Conservation (phyloP, 2,888 invertebrate species). For the Drosophila birchii region DNA sequence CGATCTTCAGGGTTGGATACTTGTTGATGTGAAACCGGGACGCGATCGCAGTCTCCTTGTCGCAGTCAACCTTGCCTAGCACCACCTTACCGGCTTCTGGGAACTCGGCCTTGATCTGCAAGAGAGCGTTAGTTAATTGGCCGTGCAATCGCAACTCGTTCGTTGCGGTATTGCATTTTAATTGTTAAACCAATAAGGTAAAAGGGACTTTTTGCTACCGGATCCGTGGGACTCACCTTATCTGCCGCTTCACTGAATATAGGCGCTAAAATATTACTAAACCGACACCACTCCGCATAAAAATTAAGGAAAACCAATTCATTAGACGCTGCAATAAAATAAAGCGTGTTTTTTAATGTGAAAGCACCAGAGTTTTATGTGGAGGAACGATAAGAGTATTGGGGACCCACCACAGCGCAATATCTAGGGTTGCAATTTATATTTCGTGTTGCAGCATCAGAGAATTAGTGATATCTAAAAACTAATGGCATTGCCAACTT, state of each 20-base stretch:
- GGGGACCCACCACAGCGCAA: constrained; percentile 1
- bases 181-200: constrained; percentile 2
- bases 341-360: constrained; percentile 25
- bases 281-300: constrained; percentile 99
- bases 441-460: constrained; percentile 7
- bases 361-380: constrained; percentile 11
- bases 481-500: not conserved
- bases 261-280: constrained; percentile 98
- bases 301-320: constrained; percentile 99
- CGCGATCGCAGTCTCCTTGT: constrained; percentile 93
- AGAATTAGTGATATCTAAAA: constrained; percentile 4
- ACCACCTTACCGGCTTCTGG: constrained; percentile 94
- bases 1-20: constrained; percentile 98
- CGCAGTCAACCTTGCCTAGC: constrained; percentile 98
- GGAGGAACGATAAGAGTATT: not conserved
- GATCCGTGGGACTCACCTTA: constrained; percentile 86
- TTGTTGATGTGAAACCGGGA: constrained; percentile 97
- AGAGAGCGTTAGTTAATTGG: not conserved
- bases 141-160: not conserved
- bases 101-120: constrained; percentile 87
- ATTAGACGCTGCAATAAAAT: constrained; percentile 91
- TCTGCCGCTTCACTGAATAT: constrained; percentile 98
- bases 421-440: constrained; percentile 1
- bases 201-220: not conserved
- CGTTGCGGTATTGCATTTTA: not conserved